Base-by-base conservation (phyloP, 2,888 invertebrate genomes). In the Drosophila gaucha region DNA sequence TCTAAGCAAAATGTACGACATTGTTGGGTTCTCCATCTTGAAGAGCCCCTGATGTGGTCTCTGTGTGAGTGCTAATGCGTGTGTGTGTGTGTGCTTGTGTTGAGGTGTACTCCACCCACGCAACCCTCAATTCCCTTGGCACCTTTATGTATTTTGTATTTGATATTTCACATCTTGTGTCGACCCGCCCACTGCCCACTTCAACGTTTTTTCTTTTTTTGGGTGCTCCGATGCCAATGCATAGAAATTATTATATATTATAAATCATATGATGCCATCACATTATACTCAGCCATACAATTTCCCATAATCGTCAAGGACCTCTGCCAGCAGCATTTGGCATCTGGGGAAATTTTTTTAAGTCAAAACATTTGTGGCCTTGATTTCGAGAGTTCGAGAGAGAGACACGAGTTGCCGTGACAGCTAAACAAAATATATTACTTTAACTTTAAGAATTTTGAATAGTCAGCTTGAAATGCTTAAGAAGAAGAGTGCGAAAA, bases 1-100 rank as follows among this genome's bases (percentile, higher is more conserved):
- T 82, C 84, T 80, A 70, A 83, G 72, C 84, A 79, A 82, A 83
- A 80, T 80, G 84, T 84, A 82, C 58, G 80, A 68, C 80, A 82
- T 84, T 83, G 80, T 80, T 75, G 67, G 71, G 78, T 58, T 66
- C 62, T 68, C 39, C 67, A 58, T 70, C 62, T 69, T 73, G 56
- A 70, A 60, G 67, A 46, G 70, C 20, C 60, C 56, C 66, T 49
- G 69, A 52, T 59, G 70, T 56, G 56, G 43, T 41, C 18, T 46
- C 22, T 16, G 33, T 14, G 10, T 38, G 36, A 47, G 22, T 31
- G 36, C 33, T 26, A 12, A 16, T 30, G 36, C 28, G 36, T 16
- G 6, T 26, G 12, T 64, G 4, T 24, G 30, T 14, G 18, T 26
- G 38, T 28, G 16, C 16, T 28, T 36, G 22, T 8, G 22, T 43